Percentiles rank a stretch among this genome's conserved stretches.
Evolutionary conservation across 2,113 vertebrate genomes (phyloP).

Genomic region (Sturnus vulgaris): DNA sequence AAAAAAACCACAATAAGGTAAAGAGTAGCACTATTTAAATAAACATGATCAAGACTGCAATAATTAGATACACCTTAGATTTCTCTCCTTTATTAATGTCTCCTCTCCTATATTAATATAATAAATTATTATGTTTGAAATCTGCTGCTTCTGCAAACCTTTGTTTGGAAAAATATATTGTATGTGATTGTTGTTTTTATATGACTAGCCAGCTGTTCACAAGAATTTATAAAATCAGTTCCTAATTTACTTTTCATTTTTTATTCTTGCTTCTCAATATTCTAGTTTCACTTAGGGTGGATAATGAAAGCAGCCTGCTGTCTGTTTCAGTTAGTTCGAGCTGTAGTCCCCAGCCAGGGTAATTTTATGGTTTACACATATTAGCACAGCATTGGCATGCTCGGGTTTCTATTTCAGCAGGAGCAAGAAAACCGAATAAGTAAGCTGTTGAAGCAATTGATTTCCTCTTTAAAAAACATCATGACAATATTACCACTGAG

Average conservation of each 20-base stretch:
- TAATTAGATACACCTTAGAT: not conserved
- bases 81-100: not conserved
- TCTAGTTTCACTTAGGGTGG: not conserved
- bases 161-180: not conserved
- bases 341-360: not conserved
- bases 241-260: conserved; percentile 12
- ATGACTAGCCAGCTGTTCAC: not conserved
- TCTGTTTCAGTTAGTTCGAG: not conserved
- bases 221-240: not conserved
- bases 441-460: not conserved
- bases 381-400: not conserved
- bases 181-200: not conserved
- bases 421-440: conserved; percentile 2
- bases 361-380: not conserved
- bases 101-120: not conserved
- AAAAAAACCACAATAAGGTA: not conserved
- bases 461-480: conserved; percentile 2
- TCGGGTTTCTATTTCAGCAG: not conserved
- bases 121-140: not conserved
- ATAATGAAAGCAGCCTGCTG: not conserved
- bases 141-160: not conserved
- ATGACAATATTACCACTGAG: not conserved
- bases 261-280: not conserved
- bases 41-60: not conserved
- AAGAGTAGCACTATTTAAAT: not conserved